phyloP scores from a whole-genome alignment of 2,113 vertebrate genomes.

The Eira barbara region DNA sequence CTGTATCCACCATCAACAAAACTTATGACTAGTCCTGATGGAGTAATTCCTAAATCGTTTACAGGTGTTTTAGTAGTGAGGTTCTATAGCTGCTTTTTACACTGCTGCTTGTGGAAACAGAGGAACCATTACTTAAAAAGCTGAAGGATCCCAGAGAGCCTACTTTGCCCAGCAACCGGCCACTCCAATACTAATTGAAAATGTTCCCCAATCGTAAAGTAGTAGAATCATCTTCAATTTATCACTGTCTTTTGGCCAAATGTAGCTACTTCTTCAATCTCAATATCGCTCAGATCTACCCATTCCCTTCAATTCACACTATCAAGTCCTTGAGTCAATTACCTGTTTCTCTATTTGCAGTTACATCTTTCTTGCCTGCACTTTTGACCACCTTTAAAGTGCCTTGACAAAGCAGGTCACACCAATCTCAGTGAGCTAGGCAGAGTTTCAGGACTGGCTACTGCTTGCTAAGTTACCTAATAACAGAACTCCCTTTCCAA shows the following conservation, averaged over 20 bases:
- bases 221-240: slow-evolving; percentile 44
- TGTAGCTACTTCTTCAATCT: slow-evolving; percentile 21
- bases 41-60: not conserved
- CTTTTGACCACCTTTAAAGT: slow-evolving; percentile 8
- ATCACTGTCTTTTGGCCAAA: slow-evolving; percentile 27
- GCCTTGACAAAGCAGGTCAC: not conserved
- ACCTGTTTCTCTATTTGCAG: not conserved
- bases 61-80: slow-evolving; percentile 4
- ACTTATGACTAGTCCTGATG: not conserved
- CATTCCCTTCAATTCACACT: slow-evolving; percentile 44
- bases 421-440: not conserved
- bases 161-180: not conserved
- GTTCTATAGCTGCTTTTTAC: not conserved
- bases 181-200: slow-evolving; percentile 46
- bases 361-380: not conserved
- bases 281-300: not conserved
- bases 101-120: slow-evolving; percentile 6
- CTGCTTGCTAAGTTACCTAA: not conserved
- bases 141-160: slow-evolving; percentile 26
- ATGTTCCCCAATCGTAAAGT: not conserved
- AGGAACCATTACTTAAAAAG: slow-evolving; percentile 23
- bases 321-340: slow-evolving; percentile 41
- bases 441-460: not conserved
- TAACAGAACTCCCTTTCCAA: not conserved
- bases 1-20: slow-evolving; percentile 5